These are phyloP conservation scores for Mohoua ochrocephala DNA, from an alignment of 2,113 vertebrate species.

Conservation along the genomic window DNA sequence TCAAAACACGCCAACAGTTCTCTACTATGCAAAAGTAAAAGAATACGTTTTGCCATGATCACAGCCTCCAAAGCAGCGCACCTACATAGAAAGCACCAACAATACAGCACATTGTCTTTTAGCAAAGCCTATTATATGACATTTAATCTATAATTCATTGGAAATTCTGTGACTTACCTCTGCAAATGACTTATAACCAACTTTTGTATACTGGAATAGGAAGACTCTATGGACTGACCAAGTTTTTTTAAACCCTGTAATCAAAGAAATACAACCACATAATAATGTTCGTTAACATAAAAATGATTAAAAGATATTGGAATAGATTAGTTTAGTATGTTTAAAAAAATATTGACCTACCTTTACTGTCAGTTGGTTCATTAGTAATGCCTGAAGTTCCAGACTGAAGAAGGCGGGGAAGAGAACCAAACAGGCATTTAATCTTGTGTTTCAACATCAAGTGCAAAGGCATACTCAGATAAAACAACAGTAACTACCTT, in stretches of 20 bases:
- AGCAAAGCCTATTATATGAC: neutral
- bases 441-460: neutral
- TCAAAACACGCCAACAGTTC: neutral
- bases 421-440: neutral
- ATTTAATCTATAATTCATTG: neutral
- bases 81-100: neutral
- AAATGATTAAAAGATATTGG: neutral
- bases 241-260: conserved; percentile 94
- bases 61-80: neutral
- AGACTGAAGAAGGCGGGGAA: conserved; percentile 68
- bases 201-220: conserved; percentile 97
- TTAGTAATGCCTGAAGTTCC: conserved; percentile 93
- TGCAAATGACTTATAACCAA: conserved; percentile 96
- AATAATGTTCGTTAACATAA: neutral
- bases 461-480: neutral
- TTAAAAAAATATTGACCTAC: conserved; percentile 59
- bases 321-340: neutral
- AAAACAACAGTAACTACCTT: conserved; percentile 76
- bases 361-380: conserved; percentile 97
- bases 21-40: neutral
- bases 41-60: neutral
- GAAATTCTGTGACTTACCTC: conserved; percentile 73
- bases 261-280: neutral
- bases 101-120: neutral
- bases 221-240: conserved; percentile 95